Evolutionary conservation across 2,113 vertebrate species (phyloP).

Genomic region (Alexandromys fortis): DNA sequence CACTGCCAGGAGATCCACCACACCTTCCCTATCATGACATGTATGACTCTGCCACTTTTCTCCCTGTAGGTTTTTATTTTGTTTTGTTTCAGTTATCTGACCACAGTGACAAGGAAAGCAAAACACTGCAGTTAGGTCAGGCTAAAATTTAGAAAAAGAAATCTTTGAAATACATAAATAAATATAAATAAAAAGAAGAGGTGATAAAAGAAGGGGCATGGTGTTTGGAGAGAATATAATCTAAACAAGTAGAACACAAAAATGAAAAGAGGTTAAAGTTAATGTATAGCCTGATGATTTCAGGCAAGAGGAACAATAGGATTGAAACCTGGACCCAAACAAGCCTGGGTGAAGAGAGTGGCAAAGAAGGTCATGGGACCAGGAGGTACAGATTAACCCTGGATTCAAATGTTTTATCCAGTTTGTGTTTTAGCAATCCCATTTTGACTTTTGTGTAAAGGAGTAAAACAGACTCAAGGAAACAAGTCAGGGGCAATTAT

Average conservation of each 20-base stretch:
- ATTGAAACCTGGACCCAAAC: background rate
- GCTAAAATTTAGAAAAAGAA: background rate
- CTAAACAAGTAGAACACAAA: background rate
- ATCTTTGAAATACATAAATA: background rate
- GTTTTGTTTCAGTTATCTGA: background rate
- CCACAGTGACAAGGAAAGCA: background rate
- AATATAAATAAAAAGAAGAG: background rate
- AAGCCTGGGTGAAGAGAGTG: background rate
- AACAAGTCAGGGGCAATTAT: background rate
- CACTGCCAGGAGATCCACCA: background rate
- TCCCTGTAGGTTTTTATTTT: background rate
- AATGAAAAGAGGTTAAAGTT: background rate
- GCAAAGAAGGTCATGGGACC: background rate
- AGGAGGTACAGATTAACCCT: background rate
- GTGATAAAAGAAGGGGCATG: too few species aligned
- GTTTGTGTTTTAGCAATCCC: background rate
- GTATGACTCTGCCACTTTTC: too few species aligned
- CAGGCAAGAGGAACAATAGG: background rate
- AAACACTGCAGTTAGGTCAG: background rate
- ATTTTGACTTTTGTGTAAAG: background rate
- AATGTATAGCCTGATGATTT: background rate
- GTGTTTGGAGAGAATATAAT: background rate
- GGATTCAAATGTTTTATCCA: background rate
- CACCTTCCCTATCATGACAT: background rate
- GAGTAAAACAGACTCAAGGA: background rate